Base-by-base conservation (phyloP, 2,888 invertebrate species). In the Thera obeliscata region DNA sequence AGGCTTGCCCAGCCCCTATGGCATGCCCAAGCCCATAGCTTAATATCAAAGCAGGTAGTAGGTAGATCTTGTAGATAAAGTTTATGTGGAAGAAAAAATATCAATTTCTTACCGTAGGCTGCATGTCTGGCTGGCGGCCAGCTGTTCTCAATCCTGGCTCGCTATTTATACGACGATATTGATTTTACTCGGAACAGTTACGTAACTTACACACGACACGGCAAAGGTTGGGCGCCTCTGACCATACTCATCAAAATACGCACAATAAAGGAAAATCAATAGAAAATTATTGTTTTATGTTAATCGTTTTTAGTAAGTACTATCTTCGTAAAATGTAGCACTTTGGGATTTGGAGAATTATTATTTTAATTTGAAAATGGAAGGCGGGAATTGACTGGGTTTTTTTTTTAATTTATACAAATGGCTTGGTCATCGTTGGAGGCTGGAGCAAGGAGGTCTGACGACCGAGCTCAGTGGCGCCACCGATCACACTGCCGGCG, bases 161-260 rank as follows among this genome's bases (percentile, higher is more conserved):
- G 87, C 90, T 93, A 92, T 93, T 89, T 90, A 91, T 92, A 91
- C 90, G 86, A 86, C 86, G 85, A 82, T 93, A 93, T 93, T 86
- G 93, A 93, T 93, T 90, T 91, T 88, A 79, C 78, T 89, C 88
- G 90, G 89, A 85, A 87, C 87, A 72, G 88, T 93, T 93, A 90
- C 90, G 93, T 90, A 93, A 93, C 84, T 79, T 74, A 84, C 81
- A 85, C 82, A 86, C 88, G 83, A 78, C 83, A 81, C 82, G 78
- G 80, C 76, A 84, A 88, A 83, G 78, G 86, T 89, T 88, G 79
- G 77, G 80, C 83, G 82, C 86, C 87, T 71, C 86, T 86, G 86
- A 74, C 82, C 76, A 77, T 83, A 85, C 83, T 85, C 84, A 86
- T 85, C 79, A 81, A 74, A 73, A 81, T 78, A 80, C 78, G 80